Evolutionary conservation across 2,797 vertebrate species (phyloP), one percentile per base, ranked within the genome.

Genomic region (Catamblyrhynchus diadema): DNA sequence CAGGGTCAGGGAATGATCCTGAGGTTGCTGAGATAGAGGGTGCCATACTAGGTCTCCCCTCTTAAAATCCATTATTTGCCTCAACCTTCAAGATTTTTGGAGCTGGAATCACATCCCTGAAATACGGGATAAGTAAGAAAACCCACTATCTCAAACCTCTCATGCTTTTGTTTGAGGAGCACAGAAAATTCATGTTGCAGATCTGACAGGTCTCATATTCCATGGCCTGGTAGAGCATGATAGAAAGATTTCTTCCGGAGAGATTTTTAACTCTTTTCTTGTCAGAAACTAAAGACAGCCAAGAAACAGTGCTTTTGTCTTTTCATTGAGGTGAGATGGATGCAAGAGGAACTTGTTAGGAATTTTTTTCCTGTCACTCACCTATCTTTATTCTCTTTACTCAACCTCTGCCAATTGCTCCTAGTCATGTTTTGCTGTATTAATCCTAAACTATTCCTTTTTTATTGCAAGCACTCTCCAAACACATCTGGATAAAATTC

Each of bases 401-500:
- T 91, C 85, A 86, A 32, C 6, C 22, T 83, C 50, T 79, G 77
- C 50, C 72, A 83, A 41, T 59, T 73, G 50, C 44, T 90, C 24
- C 83, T 62, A 60, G 59, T 62, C 48, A 53, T 56, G 8, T 78
- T 90, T 74, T 85, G 23, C 24, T 75, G 39, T 62, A 67, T 53
- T 69, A 83, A 65, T 75, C 47, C 37, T 61, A 75, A 92, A 86
- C 28, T 30, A 45, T 81, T 72, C 30, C 7, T 4, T 47, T 88
- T 79, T 94, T 79, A 83, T 86, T 91, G 28, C 9, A 12, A 84
- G 84, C 37, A 53, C 4, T 75, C 42, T 88, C 61, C 47, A 81
- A 75, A 75, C n/a, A 90, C 59, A 86, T 70, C 54, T 84, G 71
- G 88, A 86, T 51, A 81, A 91, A 95, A 90, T 88, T 81, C 44